phyloP scores from a whole-genome alignment of 2,113 vertebrate genomes.

The Ancistrus triradiatus region DNA sequence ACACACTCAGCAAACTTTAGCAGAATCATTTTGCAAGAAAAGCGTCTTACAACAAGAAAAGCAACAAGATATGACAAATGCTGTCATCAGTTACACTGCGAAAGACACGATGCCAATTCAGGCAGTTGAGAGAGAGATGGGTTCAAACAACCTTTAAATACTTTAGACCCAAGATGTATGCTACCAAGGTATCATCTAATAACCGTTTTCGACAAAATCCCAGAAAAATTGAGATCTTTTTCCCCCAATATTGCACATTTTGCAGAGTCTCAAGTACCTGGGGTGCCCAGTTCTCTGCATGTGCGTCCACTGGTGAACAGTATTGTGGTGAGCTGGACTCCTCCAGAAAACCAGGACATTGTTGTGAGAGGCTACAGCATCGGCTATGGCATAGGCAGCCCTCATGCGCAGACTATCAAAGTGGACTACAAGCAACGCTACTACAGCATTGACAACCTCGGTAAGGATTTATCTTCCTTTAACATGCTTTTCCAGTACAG shows the following conservation, averaged over 20 bases:
- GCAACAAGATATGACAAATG: no score
- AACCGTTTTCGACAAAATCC: no score
- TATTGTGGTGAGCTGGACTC: constrained; percentile 98
- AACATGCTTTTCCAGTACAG: not conserved
- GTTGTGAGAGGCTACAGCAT: constrained; percentile 94
- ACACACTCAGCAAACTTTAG: no score
- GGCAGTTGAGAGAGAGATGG: no score
- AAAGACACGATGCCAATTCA: no score
- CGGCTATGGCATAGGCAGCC: constrained; percentile 92
- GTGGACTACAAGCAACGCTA: constrained; percentile 98
- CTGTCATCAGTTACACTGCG: no score
- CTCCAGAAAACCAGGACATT: constrained; percentile 92
- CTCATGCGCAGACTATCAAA: constrained; percentile 92
- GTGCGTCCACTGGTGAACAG: constrained; percentile 90
- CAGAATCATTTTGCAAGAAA: no score
- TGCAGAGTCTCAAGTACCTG: constrained; percentile 87
- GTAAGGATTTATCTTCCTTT: constrained; percentile 60
- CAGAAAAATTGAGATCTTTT: not conserved
- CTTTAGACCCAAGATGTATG: no score
- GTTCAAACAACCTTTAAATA: no score
- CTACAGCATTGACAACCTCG: constrained; percentile 93
- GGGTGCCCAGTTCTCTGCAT: constrained; percentile 91
- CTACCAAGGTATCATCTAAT: no score
- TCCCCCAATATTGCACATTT: not conserved
- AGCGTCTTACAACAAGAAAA: no score